Base-by-base conservation (phyloP, 2,113 vertebrate species). In the Calidris pugnax region DNA sequence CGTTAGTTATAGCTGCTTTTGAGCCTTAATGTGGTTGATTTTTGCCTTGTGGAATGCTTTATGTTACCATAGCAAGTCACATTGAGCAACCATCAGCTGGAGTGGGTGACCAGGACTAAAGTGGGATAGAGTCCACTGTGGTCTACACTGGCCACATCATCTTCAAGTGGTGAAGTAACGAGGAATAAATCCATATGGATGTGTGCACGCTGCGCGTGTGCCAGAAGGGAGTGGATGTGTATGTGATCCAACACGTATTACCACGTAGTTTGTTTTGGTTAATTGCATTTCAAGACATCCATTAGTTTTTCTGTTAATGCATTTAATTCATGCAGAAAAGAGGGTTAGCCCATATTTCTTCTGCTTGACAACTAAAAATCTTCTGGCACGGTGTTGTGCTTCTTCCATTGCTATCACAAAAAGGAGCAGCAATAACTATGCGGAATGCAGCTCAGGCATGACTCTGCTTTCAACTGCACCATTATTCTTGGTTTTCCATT, bases 211-310 rank as follows among this genome's bases (percentile, higher is more conserved):
- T 43, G 33, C 28, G 47, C 3, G 1, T 62, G 74, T 82, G 69
- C 93, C 89, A 73, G 80, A 71, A 90, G 66, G 90, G 82, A 73
- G 86, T 75, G 84, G 56, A 55, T 57, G 67, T 55, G 35, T 50
- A 41, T 89, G 59, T 78, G 85, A 94, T 95, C 86, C 87, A 91
- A n/a, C 33, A 37, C 0, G 3, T 60, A 81, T 92, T 94, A 79
- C 85, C 87, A 33, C 59, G 26, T 39, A 59, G 79, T 91, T 96
- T 94, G 80, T 92, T 97, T 89, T 82, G 66, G 57, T 69, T 95
- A 92, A 94, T 92, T 97, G 57, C 50, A 48, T 94, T 82, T 94
- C 66, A 85, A 77, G 89, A 67, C 74, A 83, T 85, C 81, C 87
- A 5, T 79, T 87, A 80, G 71, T 55, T 91, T 89, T 97, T 92